phyloP scores from a whole-genome alignment of 2,888 invertebrate genomes.

The Drosophila pseudotakahashii region DNA sequence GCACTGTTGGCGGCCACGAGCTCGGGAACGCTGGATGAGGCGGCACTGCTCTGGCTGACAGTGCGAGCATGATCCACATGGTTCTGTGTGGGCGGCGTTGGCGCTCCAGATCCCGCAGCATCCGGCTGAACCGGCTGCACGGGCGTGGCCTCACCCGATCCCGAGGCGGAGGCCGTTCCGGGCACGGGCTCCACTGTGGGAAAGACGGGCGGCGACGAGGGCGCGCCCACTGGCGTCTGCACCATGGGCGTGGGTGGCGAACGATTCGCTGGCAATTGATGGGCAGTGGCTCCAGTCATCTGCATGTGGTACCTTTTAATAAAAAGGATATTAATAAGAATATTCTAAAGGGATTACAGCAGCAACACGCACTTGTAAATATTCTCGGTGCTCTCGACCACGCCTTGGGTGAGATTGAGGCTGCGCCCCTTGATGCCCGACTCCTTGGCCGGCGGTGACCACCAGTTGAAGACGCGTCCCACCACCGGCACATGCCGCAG shows the following conservation, averaged over 20 bases:
- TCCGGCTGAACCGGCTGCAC: conserved; percentile 74
- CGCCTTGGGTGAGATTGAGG: conserved; percentile 91
- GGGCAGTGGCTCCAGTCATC: conserved; percentile 86
- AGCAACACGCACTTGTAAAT: conserved; percentile 85
- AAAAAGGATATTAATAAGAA: background rate
- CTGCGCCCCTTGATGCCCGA: conserved; percentile 92
- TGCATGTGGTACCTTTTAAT: conserved; percentile 90
- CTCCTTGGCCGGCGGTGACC: conserved; percentile 92
- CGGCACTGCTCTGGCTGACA: conserved; percentile 86
- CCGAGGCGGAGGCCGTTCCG: background rate
- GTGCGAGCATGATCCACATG: conserved; percentile 87
- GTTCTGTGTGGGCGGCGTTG: conserved; percentile 50
- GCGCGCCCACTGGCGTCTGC: conserved; percentile 87
- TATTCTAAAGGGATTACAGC: no score
- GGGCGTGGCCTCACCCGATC: conserved; percentile 81
- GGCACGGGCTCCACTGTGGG: conserved; percentile 65
- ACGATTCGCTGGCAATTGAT: conserved; percentile 86
- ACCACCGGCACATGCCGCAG: conserved; percentile 97
- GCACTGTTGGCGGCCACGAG: conserved; percentile 74
- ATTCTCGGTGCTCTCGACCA: conserved; percentile 92
- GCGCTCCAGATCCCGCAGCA: conserved; percentile 30
- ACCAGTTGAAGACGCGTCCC: conserved; percentile 97
- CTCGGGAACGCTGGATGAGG: conserved; percentile 80
- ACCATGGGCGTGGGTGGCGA: conserved; percentile 89
- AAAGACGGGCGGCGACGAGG: conserved; percentile 83